Conservation (phyloP, 2,797 vertebrate species). For the Enteromius anoplus region DNA sequence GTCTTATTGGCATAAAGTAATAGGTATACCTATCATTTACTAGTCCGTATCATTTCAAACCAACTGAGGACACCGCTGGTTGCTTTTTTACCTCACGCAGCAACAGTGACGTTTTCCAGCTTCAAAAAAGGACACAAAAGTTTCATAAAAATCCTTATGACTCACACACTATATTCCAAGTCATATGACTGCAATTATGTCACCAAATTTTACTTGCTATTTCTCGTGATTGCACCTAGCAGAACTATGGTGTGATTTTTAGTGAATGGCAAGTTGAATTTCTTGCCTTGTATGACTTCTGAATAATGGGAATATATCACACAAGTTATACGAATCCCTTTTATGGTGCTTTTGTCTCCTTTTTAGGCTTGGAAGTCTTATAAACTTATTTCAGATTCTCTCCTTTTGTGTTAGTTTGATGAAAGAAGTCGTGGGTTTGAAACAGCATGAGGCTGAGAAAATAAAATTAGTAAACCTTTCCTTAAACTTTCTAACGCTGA, state of each 20-base stretch:
- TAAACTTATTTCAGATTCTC: conserved; percentile 13
- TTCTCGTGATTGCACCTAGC: not conserved
- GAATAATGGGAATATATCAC: not conserved
- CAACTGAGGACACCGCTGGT: not conserved
- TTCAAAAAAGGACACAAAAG: not conserved
- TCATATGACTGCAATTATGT: conserved; percentile 1
- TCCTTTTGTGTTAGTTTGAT: conserved; percentile 12
- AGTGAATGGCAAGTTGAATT: not conserved
- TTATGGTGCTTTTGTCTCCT: not conserved
- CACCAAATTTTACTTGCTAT: not conserved
- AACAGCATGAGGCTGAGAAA: not conserved
- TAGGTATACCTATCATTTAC: not conserved
- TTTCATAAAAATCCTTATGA: not conserved
- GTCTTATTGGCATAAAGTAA: not conserved
- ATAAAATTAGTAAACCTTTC: not conserved
- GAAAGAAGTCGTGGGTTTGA: not conserved
- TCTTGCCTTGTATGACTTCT: not conserved
- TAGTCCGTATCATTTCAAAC: conserved; percentile 2
- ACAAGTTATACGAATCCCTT: not conserved
- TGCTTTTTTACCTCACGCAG: not conserved
- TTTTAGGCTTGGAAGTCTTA: not conserved
- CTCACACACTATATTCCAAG: not conserved
- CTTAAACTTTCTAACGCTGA: not conserved
- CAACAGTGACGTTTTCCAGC: not conserved
- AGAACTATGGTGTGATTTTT: not conserved